Evolutionary conservation across 2,113 vertebrate species (phyloP).

Genomic region (Machaerirhynchus nigripectus): DNA sequence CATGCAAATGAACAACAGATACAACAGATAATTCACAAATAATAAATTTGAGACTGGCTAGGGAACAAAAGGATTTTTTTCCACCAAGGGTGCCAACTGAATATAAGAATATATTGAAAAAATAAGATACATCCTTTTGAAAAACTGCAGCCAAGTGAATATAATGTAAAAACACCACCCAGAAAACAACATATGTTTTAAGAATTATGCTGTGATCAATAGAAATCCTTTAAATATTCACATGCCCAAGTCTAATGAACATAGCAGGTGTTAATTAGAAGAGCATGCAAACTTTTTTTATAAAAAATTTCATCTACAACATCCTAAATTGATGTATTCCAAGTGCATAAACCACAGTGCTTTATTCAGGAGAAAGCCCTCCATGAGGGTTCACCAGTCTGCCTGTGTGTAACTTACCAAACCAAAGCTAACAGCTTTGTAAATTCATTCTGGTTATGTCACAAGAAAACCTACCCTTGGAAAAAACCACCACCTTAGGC

Average conservation of each 20-base stretch:
- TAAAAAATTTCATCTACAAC: neutral
- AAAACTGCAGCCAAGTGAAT: neutral
- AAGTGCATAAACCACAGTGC: neutral
- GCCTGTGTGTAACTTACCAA: neutral
- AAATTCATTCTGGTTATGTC: neutral
- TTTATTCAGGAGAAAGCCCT: neutral
- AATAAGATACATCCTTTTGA: neutral
- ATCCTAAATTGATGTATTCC: neutral
- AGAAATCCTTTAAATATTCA: neutral
- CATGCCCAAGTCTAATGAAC: neutral
- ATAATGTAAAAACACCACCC: neutral
- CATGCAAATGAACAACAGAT: neutral
- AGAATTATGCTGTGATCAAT: neutral
- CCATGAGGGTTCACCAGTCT: neutral
- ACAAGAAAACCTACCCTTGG: neutral
- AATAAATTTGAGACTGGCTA: neutral
- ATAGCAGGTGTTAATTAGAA: neutral
- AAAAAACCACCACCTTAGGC: neutral
- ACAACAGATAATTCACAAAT: neutral
- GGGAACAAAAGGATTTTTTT: neutral
- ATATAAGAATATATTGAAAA: neutral
- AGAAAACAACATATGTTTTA: neutral
- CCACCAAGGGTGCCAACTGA: neutral
- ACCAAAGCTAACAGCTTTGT: neutral
- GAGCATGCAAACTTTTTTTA: neutral